Conservation (phyloP, 2,113 vertebrate species). For the Catharus fuscescens region DNA sequence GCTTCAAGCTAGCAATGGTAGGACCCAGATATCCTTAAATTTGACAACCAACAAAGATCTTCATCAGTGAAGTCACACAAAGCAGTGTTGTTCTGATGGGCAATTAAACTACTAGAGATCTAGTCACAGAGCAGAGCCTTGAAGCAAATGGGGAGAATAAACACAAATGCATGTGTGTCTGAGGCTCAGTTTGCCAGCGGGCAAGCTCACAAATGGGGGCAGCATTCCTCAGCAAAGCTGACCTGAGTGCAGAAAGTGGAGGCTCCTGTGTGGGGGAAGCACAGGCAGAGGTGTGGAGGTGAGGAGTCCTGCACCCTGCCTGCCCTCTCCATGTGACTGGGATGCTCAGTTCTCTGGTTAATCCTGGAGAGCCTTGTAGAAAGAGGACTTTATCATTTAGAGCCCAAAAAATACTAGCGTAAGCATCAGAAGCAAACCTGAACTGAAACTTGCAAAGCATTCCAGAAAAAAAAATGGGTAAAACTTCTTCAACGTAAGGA, state of each 20-base stretch:
- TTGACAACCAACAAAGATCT: not conserved
- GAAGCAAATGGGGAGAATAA: constrained; percentile 1
- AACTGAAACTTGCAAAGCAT: not conserved
- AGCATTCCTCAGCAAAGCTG: not conserved
- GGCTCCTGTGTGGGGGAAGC: not conserved
- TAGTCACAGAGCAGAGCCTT: constrained; percentile 21
- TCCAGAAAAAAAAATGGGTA: not conserved
- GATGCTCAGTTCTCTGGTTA: not conserved
- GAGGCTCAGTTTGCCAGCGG: not conserved
- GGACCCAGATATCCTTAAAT: not conserved
- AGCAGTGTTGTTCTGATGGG: not conserved
- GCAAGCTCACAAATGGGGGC: not conserved
- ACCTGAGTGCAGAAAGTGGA: not conserved
- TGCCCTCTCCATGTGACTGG: accelerated
- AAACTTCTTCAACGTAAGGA: not conserved
- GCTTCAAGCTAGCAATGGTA: not conserved
- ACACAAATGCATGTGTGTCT: accelerated
- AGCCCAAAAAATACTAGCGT: not conserved
- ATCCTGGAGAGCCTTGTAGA: not conserved
- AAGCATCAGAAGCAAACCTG: not conserved
- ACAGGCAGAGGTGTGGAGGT: not conserved
- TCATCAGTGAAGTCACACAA: not conserved
- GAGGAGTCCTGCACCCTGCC: not conserved
- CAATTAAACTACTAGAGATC: constrained; percentile 19
- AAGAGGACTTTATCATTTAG: not conserved